phyloP scores from a whole-genome alignment of 2,113 vertebrate genomes.

The Rhea pennata region DNA sequence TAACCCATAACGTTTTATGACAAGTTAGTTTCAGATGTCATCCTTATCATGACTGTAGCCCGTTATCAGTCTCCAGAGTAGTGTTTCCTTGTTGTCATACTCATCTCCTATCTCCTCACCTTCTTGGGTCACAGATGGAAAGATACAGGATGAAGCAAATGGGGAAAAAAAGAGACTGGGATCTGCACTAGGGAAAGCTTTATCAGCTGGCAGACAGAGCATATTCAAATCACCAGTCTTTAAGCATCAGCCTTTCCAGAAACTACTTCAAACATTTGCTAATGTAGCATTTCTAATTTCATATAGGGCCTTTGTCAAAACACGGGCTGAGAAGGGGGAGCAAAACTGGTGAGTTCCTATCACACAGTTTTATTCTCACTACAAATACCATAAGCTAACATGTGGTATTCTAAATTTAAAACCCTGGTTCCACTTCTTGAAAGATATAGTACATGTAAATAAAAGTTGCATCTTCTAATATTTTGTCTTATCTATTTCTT shows the following conservation, averaged over 20 bases:
- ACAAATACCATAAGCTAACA: accelerated
- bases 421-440: neutral
- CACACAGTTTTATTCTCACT: neutral
- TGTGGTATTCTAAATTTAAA: neutral
- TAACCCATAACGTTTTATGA: neutral
- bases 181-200: neutral
- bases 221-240: neutral
- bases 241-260: neutral
- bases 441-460: neutral
- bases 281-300: neutral
- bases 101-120: neutral
- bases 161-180: neutral
- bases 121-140: neutral
- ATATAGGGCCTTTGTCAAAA: neutral
- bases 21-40: neutral
- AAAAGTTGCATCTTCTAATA: neutral
- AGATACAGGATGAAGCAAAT: neutral
- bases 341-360: neutral
- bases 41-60: neutral
- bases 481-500: neutral
- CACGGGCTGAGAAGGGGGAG: neutral
- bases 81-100: neutral
- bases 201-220: accelerated
- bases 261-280: neutral
- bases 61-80: neutral